These are phyloP conservation scores for Cordylochernes scorpioides DNA, from an alignment of 2,888 invertebrate species.

Conservation along the genomic window DNA sequence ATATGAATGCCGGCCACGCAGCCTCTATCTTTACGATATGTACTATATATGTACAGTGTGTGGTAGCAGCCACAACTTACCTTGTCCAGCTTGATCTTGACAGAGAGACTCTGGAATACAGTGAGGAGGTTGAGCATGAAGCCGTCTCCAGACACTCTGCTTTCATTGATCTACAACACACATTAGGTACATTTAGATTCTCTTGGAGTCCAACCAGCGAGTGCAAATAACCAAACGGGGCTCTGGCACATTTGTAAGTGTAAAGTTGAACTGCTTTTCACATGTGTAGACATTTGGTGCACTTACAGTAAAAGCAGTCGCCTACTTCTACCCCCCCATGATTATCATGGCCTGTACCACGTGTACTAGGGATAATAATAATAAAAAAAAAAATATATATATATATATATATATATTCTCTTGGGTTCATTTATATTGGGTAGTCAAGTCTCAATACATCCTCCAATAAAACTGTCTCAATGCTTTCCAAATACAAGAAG, in stretches of 20 bases:
- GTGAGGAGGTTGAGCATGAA: slow-evolving; percentile 80
- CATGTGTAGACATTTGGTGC: background rate
- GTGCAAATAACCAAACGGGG: background rate
- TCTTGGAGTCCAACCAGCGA: background rate
- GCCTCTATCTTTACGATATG: too few species aligned
- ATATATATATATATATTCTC: background rate
- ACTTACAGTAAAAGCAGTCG: background rate
- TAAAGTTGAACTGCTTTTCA: too few species aligned
- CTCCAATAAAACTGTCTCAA: too few species aligned
- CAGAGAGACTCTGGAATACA: slow-evolving; percentile 61
- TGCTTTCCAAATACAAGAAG: too few species aligned
- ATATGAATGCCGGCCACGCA: too few species aligned
- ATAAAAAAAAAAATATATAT: too few species aligned
- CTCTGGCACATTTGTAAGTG: background rate
- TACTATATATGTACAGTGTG: too few species aligned
- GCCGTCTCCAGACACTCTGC: slow-evolving; percentile 65
- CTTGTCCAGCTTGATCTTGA: slow-evolving; percentile 61
- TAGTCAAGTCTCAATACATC: too few species aligned
- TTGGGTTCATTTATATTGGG: too few species aligned
- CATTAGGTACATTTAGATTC: slow-evolving; percentile 1
- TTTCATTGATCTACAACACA: slow-evolving; percentile 39
- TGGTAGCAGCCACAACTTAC: too few species aligned
- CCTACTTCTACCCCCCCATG: background rate
- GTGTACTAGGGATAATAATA: background rate
- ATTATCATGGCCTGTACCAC: background rate